Evolutionary conservation across 35 echinoderm and acorn worm species (phyloP), one percentile per base, ranked within the genome.

Genomic region (Ophioderma brevispina): DNA sequence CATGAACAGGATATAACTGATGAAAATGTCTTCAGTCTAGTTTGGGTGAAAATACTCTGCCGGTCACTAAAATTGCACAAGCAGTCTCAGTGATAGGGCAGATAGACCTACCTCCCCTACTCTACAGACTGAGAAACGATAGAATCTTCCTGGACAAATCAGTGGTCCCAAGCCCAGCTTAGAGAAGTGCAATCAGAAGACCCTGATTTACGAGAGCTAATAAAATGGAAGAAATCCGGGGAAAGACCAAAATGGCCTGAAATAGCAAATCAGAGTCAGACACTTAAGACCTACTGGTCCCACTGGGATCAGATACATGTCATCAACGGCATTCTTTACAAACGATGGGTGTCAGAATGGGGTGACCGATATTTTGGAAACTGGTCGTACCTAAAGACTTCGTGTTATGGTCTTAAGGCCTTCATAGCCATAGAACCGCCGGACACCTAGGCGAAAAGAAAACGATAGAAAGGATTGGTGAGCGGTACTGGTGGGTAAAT

Each of bases 391-490:
- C 82, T 0, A 18, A 31, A 0, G 64, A 13, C 1, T 63, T n/a
- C 25, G 87, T 79, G 0, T 10, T 10, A 35, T 79, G 1, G 42
- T 88, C 11, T 49, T 79, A 80, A 3, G 32, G 75, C 15, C 42
- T 88, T 5, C 86, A 88, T 36, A 77, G 42, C n/a, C 21, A 80
- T 41, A 36, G 15, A 17, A 87, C 86, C 18, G 35, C 86, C 32
- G 86, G 86, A 1, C 86, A 87, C 39, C 32, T 78, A 17, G 87
- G 77, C 1, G 77, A 88, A 80, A 88, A 77, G 0, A 88, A 88
- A 38, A 88, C 87, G 14, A 28, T 88, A 17, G 38, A 88, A 1
- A 41, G 87, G 52, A 15, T 88, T 0, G 38, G 77, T 23, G 35
- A 40, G 21, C 37, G 77, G 1, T 80, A 80, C 43, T 88, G 77